Percentiles rank a stretch among this genome's conserved stretches.
These are phyloP conservation scores for Scaptodrosophila lebanonensis DNA, from an alignment of 1,140 invertebrate species.

Conservation along the genomic window DNA sequence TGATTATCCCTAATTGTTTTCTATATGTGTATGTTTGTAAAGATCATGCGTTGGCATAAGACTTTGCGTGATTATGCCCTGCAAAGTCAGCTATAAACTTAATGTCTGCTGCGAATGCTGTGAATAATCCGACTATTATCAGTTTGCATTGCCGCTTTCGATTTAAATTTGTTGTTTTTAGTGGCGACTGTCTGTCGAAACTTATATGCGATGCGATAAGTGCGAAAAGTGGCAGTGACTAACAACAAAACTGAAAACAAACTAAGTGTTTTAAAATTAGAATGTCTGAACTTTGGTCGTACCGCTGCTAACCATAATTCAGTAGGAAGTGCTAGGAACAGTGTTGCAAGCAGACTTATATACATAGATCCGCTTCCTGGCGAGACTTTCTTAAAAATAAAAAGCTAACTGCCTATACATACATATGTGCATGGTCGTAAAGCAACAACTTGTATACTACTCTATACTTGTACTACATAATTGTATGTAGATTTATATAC, in stretches of 20 bases:
- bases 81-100: not conserved
- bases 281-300: constrained; percentile 50
- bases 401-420: too few species aligned
- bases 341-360: too few species aligned
- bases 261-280: constrained; percentile 41
- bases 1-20: too few species aligned
- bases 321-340: constrained; percentile 41
- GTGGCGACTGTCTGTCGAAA: constrained; percentile 52
- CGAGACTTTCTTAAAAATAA: too few species aligned
- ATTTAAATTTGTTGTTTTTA: constrained; percentile 16
- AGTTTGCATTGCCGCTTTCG: constrained; percentile 21
- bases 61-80: not conserved
- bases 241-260: constrained; percentile 61
- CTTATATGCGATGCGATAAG: constrained; percentile 33
- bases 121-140: constrained; percentile 33
- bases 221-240: constrained; percentile 41
- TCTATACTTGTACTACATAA: too few species aligned
- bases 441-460: too few species aligned
- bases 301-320: constrained; percentile 7
- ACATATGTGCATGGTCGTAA: too few species aligned
- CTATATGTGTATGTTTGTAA: too few species aligned
- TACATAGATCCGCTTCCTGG: too few species aligned
- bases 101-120: constrained; percentile 26
- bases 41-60: too few species aligned
- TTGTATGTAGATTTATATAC: constrained; percentile 50